Conservation (phyloP, 2,888 invertebrate genomes). For the Eupithecia exiguata region DNA sequence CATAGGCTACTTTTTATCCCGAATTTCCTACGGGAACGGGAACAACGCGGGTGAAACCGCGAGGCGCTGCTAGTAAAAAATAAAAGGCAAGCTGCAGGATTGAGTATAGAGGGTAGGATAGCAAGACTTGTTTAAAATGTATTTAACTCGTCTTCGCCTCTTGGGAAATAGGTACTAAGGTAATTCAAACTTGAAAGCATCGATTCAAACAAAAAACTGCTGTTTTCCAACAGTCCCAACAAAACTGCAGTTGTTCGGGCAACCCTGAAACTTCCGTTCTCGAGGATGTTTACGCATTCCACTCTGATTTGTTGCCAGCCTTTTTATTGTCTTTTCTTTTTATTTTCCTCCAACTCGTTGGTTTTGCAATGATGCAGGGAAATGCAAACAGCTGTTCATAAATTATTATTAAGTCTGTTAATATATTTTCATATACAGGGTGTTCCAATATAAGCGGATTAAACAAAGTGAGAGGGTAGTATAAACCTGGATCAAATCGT, state of each 20-base stretch:
- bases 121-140: neutral
- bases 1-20: too few relatives aligned
- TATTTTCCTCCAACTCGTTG: slow-evolving; percentile 47
- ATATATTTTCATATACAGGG: neutral
- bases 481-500: neutral
- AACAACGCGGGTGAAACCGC: too few relatives aligned
- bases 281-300: slow-evolving; percentile 61
- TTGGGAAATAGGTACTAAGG: neutral
- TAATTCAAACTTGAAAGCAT: slow-evolving; percentile 7
- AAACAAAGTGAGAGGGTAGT: neutral
- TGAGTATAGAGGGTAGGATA: neutral
- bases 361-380: slow-evolving; percentile 17
- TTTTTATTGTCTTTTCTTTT: slow-evolving; percentile 57
- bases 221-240: neutral
- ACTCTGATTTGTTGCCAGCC: slow-evolving; percentile 61
- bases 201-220: slow-evolving; percentile 11
- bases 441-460: neutral
- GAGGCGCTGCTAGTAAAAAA: too few relatives aligned
- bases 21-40: too few relatives aligned
- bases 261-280: slow-evolving; percentile 29
- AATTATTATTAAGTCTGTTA: neutral
- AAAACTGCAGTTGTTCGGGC: slow-evolving; percentile 18
- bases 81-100: too few relatives aligned
- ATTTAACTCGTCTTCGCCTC: neutral
- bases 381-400: slow-evolving; percentile 3